Conservation (phyloP, 2,113 vertebrate species). For the Thymallus thymallus region DNA sequence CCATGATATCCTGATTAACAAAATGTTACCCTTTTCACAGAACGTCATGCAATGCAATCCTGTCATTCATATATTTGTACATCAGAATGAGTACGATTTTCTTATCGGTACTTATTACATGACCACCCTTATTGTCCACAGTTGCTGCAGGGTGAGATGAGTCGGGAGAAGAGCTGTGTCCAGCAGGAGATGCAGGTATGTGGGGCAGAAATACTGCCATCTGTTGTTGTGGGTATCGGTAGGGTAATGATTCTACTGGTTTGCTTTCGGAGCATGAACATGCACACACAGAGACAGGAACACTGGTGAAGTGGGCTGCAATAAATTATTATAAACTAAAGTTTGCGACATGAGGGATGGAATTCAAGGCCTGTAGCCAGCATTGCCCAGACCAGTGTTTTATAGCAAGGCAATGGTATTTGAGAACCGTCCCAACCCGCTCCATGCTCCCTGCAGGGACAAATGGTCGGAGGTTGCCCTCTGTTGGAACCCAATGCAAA, state of each 20-base stretch:
- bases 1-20: background rate
- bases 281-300: background rate
- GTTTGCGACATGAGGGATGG: background rate
- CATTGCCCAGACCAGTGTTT: too few relatives aligned
- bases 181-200: conserved; percentile 62
- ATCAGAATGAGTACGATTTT: too few relatives aligned
- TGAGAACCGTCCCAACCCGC: background rate
- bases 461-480: conserved; percentile 27
- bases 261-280: background rate
- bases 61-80: background rate
- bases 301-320: background rate
- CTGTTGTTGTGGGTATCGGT: background rate
- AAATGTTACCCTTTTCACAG: too few relatives aligned
- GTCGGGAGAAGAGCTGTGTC: conserved; percentile 39
- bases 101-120: background rate
- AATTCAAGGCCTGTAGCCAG: background rate
- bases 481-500: conserved; percentile 19
- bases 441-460: background rate
- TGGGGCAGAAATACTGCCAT: background rate
- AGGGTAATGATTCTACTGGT: background rate
- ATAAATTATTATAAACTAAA: background rate
- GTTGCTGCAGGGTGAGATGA: conserved; percentile 42
- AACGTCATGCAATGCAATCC: too few relatives aligned
- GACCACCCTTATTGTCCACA: conserved; percentile 9
- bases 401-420: background rate